Evolutionary conservation across 2,797 vertebrate species (phyloP), one percentile per base, ranked within the genome.

Genomic region (Nyctalus aviator): DNA sequence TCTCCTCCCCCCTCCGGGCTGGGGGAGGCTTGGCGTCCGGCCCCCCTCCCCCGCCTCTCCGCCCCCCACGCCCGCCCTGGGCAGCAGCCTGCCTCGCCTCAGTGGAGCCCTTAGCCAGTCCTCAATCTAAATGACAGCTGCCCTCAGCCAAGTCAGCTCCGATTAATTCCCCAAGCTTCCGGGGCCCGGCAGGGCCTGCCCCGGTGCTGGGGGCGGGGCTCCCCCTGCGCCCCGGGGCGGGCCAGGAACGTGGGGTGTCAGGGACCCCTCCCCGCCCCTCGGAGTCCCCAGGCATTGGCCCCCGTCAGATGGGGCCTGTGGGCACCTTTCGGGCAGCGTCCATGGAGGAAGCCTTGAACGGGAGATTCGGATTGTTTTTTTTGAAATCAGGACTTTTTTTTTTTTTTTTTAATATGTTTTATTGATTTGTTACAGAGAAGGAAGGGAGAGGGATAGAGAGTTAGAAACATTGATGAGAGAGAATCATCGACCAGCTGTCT

Each of bases 91-190:
- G 71, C 71, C 55, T n/a, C 21, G 46, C 83, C 75, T 68, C 77
- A 8, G 21, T 4, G 79, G 68, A 77, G 90, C 59, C 92, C 69
- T 86, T 2, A 3, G 92, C 79, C 92, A 25, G 71, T 35, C 77
- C 93, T 93, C 96, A 30, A 68, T 91, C 91, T 94, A 37, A 37
- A 27, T 94, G 96, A 96, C 97, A 96, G 96, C 95, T 76, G 75
- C 91, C 91, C 90, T 93, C 83, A 84, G 95, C 95, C 90, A 20
- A 94, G 95, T 95, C 96, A 90, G 15, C 92, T 93, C 32, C 20
- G 37, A 90, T 92, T 84, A 94, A 83, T 90, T 79, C 88, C 90
- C 9, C 0, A 46, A 55, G 76, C 44, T 69, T 84, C 76, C 48
- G 71, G 30, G 87, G 27, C 81, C 68, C 10, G n/a, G 75, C 73